These are phyloP conservation scores for Meles meles DNA, from an alignment of 2,113 vertebrate genomes.

Conservation along the genomic window DNA sequence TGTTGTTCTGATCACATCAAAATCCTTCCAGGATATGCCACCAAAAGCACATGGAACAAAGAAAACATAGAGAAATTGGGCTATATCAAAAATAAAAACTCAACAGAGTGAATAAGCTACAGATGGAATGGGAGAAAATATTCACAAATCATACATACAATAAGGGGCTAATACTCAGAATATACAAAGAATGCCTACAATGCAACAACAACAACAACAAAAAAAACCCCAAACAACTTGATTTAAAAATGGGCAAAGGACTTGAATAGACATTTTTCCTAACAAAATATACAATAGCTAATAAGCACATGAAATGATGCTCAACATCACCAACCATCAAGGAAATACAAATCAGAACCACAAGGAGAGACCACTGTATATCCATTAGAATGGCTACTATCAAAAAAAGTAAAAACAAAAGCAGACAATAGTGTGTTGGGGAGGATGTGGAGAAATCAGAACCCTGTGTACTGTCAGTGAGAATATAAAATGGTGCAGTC, in stretches of 20 bases:
- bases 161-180: background rate
- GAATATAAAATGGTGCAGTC: background rate
- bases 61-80: background rate
- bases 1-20: background rate
- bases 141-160: background rate
- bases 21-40: background rate
- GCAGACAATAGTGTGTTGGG: background rate
- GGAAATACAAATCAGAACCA: slow-evolving; percentile 14
- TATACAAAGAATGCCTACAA: background rate
- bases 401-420: background rate
- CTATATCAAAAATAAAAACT: background rate
- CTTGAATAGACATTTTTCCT: background rate
- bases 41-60: background rate
- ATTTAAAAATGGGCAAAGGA: slow-evolving; percentile 24
- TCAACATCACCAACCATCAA: background rate
- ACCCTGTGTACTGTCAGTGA: background rate
- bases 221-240: background rate
- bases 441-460: background rate
- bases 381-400: background rate
- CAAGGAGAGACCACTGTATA: background rate
- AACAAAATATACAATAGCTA: background rate
- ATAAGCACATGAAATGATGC: background rate
- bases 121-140: background rate
- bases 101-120: background rate
- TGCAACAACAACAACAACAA: too few relatives aligned